Evolutionary conservation across 2,797 vertebrate genomes (phyloP), one percentile per base, ranked within the genome.

Genomic region (Meriones psammophilus): DNA sequence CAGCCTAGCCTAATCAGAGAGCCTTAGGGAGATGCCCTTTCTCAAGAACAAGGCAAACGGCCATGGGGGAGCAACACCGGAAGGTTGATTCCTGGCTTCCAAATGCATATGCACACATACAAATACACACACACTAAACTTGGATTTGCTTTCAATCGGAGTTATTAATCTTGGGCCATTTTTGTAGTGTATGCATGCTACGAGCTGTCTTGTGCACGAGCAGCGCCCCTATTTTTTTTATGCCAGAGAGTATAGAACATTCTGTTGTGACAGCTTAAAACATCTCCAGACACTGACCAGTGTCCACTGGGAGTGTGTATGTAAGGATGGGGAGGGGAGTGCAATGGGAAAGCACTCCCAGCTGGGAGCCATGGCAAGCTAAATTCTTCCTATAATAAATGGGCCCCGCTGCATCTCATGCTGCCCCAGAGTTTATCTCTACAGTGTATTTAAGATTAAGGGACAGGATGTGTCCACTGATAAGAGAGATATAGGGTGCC

Each of bases 391-490:
- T 79, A 1, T 64, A 69, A 81, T 22, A 60, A 12, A 92, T 73
- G 50, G 76, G 80, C 58, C 64, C 39, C 9, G 4, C 77, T 33
- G 46, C 7, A 22, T 66, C 46, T 94, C 50, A 74, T 66, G 80
- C 22, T 86, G 33, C 83, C 79, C 66, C 62, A 71, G 64, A 74
- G 56, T 81, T 94, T 81, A n/a, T 79, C 64, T 85, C n/a, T 88
- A 22, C 4, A 56, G 39, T 68, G 18, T 71, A 73, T 73, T 88
- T 89, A 92, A 95, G 36, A 84, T 89, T 54, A 88, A 18, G 8
- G 36, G 33, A 60, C 50, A 88, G 69, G 28, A 62, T 91, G 92
- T 95, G 91, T 80, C 22, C 86, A 36, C 5, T 87, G 85, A 94
- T 54, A 94, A 68, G 79, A 74, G 71, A 91, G 56, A 73, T 69